phyloP scores from a whole-genome alignment of 2,113 vertebrate species.

The Halcyon senegalensis region DNA sequence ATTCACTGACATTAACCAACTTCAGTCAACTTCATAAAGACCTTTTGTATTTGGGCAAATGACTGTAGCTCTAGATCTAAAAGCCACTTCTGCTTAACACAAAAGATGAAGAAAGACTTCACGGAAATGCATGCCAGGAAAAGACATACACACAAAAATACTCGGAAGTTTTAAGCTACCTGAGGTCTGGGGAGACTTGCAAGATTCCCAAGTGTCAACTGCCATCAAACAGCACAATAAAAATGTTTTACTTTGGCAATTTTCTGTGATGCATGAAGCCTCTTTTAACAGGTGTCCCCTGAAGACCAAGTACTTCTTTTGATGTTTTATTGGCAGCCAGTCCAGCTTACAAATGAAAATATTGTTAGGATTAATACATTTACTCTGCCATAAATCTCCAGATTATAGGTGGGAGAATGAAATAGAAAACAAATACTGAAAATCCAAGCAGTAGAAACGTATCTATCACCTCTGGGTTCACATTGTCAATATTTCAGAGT shows the following conservation, averaged over 20 bases:
- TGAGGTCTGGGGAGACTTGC: neutral
- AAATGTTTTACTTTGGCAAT: neutral
- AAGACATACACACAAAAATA: neutral
- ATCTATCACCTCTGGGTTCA: conserved; percentile 18
- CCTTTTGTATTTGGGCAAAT: neutral
- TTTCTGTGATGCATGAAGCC: neutral
- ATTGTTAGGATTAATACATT: conserved; percentile 53
- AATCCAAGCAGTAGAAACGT: neutral
- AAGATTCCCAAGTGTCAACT: neutral
- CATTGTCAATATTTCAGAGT: conserved; percentile 18
- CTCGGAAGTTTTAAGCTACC: neutral
- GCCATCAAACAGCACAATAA: neutral
- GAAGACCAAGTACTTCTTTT: conserved; percentile 27
- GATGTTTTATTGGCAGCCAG: conserved; percentile 24
- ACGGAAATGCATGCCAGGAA: neutral
- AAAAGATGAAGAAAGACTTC: neutral
- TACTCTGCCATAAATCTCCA: conserved; percentile 56
- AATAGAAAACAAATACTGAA: conserved; percentile 30
- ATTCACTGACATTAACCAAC: neutral
- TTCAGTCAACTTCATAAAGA: neutral
- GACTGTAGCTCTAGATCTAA: neutral
- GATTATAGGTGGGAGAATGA: conserved; percentile 25
- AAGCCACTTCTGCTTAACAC: neutral
- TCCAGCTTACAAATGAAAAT: conserved; percentile 35
- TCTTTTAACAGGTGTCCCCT: conserved; percentile 21